Base-by-base conservation (phyloP, 2,888 invertebrate species). In the Alcis repandata region DNA sequence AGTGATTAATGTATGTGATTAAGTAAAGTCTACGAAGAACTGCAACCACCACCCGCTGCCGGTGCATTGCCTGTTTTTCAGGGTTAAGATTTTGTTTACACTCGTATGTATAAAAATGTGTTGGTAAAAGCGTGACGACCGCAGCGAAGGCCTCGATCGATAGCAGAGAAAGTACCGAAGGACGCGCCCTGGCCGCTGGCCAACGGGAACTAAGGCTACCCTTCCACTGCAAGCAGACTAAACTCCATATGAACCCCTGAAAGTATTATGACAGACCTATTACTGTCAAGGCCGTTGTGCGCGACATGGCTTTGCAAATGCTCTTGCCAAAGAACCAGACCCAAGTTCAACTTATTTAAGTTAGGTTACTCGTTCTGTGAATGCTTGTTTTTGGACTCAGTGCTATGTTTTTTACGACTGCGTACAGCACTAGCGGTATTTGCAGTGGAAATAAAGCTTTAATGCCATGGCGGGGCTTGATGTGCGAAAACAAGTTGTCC, bases 121-220 rank as follows among this genome's bases (percentile, higher is more conserved):
- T 49, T 48, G 9, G 2, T 19, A 11, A 17, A 17, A 49, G 51
- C 20, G 36, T 38, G 51, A 20, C 33, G 36, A 51, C 51, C 54
- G 33, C 32, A 32, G 19, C 43, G 54, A 27, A 56, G 48, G 66
- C 76, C 61, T 67, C 65, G 74, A 80, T 80, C 80, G 80, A 80
- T 80, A 75, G 58, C 64, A 71, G 76, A 71, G 82, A 81, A 79
- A 80, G 80, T 81, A 71, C 68, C 68, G 67, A 71, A 78, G 73
- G 72, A 66, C 74, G 74, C 76, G 72, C 19, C 20, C 78, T 63
- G 71, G 69, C 67, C 62, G 78, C 73, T 77, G 75, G 68, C 76
- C 79, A 80, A 78, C 38, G 36, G 9, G 9, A 36, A 19, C 8
- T 36, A 51, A 38, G 2, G 36, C 36, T 20, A 20, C 36, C 36